These are phyloP conservation scores for Ophioninae sp. DNA, from an alignment of 2,888 invertebrate genomes.

Conservation along the genomic window DNA sequence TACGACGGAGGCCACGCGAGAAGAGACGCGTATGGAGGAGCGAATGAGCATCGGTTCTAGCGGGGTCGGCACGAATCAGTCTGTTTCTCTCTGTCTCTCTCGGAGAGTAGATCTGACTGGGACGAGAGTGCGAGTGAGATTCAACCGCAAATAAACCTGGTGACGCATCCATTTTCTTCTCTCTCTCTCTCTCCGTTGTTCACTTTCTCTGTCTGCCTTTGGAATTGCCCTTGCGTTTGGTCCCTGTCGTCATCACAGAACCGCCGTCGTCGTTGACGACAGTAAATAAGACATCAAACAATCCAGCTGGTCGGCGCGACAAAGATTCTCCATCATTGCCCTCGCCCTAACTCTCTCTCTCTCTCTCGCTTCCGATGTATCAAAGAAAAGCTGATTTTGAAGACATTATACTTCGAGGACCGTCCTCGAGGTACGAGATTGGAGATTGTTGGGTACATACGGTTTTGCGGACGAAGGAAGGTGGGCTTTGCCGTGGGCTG, in stretches of 20 bases:
- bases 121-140: slow-evolving; percentile 30
- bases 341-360: slow-evolving; percentile 3
- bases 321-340: slow-evolving; percentile 36
- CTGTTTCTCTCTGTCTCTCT: slow-evolving; percentile 19
- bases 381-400: background rate
- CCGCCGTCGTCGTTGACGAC: slow-evolving; percentile 31
- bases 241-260: slow-evolving; percentile 35
- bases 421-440: too few species aligned
- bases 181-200: background rate
- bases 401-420: background rate
- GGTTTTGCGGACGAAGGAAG: slow-evolving; percentile 21
- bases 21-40: background rate
- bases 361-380: background rate
- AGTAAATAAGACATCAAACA: slow-evolving; percentile 79
- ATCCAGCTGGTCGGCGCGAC: slow-evolving; percentile 68
- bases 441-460: slow-evolving; percentile 25
- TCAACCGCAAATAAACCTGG: slow-evolving; percentile 74
- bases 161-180: slow-evolving; percentile 69
- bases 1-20: slow-evolving; percentile 41
- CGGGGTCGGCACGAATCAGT: slow-evolving; percentile 40
- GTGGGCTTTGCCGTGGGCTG: background rate
- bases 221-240: too few species aligned
- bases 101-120: slow-evolving; percentile 42
- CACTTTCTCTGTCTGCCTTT: too few species aligned
- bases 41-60: slow-evolving; percentile 3